A percentile compares a stretch with the other conserved stretches of the same genome.
Conservation (phyloP, 2,888 invertebrate species). For the Hyposoter dolosus region DNA sequence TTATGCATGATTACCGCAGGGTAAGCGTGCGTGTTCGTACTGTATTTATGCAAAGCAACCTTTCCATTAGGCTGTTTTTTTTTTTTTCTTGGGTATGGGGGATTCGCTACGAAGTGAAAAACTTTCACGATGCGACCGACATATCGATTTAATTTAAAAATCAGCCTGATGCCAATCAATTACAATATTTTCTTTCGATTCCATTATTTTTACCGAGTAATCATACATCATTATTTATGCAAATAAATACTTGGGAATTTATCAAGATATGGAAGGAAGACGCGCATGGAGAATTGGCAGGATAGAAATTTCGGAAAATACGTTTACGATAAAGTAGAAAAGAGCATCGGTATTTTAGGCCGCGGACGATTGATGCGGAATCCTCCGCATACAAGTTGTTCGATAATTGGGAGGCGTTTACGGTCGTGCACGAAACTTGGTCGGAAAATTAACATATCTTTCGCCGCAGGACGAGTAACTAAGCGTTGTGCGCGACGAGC, state of each 20-base stretch:
- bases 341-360: background rate
- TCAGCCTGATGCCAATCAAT: background rate
- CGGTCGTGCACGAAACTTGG: conserved; percentile 60
- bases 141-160: background rate
- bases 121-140: background rate
- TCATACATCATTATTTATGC: background rate
- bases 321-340: no score
- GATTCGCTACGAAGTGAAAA: background rate
- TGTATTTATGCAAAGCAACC: conserved; percentile 40
- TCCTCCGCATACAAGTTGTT: conserved; percentile 38
- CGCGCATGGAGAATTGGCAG: background rate
- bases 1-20: conserved; percentile 60
- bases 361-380: background rate
- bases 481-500: conserved; percentile 38
- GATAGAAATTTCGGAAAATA: background rate
- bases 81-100: background rate
- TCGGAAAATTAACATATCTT: conserved; percentile 67
- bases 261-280: no score
- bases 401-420: conserved; percentile 69
- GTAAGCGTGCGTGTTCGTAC: conserved; percentile 20
- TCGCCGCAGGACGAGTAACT: conserved; percentile 18
- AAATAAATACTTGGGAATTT: background rate
- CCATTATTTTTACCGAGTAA: background rate
- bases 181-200: background rate
- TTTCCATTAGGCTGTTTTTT: conserved; percentile 43